Conservation (phyloP, 2,888 invertebrate genomes). For the Neoscelio sp. region DNA sequence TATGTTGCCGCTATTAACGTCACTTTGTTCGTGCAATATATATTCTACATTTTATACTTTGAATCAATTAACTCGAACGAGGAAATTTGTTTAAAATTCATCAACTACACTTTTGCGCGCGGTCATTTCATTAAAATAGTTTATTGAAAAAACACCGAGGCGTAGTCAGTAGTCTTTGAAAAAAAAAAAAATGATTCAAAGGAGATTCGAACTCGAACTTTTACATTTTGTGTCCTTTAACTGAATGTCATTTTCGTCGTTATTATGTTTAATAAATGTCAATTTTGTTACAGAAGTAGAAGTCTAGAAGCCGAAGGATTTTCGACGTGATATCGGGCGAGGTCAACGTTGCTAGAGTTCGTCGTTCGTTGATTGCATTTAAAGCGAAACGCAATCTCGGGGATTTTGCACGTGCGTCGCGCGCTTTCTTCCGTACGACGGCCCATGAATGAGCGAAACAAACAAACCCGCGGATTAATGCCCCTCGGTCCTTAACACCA, state of each 20-base stretch:
- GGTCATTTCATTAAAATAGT: no score
- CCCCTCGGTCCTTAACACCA: conserved; percentile 48
- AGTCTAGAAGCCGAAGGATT: conserved; percentile 1
- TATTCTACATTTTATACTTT: background rate
- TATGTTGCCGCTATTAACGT: conserved; percentile 39
- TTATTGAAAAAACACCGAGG: no score
- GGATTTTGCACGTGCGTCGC: conserved; percentile 60
- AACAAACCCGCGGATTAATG: conserved; percentile 65
- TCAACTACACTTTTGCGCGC: no score
- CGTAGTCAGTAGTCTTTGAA: no score
- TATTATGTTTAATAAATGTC: background rate
- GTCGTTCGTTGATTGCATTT: conserved; percentile 56
- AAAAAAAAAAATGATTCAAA: no score
- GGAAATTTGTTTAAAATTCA: no score
- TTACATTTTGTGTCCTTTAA: no score
- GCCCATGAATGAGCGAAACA: conserved; percentile 63
- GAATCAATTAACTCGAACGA: no score
- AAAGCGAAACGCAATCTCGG: conserved; percentile 60
- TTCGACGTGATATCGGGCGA: conserved; percentile 30
- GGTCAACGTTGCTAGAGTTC: conserved; percentile 50
- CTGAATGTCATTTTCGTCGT: no score
- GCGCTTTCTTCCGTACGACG: conserved; percentile 66
- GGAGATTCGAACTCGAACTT: no score
- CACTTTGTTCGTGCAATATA: conserved; percentile 9
- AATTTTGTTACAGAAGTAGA: background rate